Evolutionary conservation across 2,113 vertebrate species (phyloP), one percentile per base, ranked within the genome.

Genomic region (Cisticola juncidis): DNA sequence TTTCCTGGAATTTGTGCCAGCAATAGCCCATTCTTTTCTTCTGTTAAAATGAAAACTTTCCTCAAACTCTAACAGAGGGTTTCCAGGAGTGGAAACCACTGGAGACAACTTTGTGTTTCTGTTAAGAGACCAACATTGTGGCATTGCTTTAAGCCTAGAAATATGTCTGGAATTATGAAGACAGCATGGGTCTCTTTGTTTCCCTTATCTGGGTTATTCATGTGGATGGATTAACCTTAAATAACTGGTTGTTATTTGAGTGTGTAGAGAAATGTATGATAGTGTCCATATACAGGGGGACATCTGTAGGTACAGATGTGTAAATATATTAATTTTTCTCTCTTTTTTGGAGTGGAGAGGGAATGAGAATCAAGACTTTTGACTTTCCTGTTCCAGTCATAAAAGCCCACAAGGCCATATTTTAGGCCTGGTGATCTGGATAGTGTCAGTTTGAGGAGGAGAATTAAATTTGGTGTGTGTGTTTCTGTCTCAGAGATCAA

Each of bases 341-440:
- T 12, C 3, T 10, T 36, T 58, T 25, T 25, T 36, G 6, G 35
- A 66, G 26, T 1, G 0, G 22, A 4, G 4, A 45, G 33, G 33
- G 21, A 53, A 62, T 17, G 25, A 68, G 29, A 68, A 78, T 2
- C 4, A 81, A 78, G 38, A 65, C 9, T 31, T 87, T 86, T 94
- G 85, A 35, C n/a, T 69, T 84, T 44, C 12, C 28, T 83, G 85
- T 81, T 84, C 38, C 56, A 69, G 6, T 66, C n/a, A 35, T 24
- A 73, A 86, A 93, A 72, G 28, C 12, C 20, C 13, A 12, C 24
- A 36, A 48, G 40, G 24, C 66, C 9, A 4, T 66, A 69, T 90
- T 90, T 86, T 68, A 88, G 78, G 11, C 58, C 58, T 60, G 31
- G 26, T 48, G 44, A 15, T 80, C 71, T 90, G 80, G 76, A 56